phyloP scores from a whole-genome alignment of 2,888 invertebrate species.

The Eustalomyia histrio region DNA sequence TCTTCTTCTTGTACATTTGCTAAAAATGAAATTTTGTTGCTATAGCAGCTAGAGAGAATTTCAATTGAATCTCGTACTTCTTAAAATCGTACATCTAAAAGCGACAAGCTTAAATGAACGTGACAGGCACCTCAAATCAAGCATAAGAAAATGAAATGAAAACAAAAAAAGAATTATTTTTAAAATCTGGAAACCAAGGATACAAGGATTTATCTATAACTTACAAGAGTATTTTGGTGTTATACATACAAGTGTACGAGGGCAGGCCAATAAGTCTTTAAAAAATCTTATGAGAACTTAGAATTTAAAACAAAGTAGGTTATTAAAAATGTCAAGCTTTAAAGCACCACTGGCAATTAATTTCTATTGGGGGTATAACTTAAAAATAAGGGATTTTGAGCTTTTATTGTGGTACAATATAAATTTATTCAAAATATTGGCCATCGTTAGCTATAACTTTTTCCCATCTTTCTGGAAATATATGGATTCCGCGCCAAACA shows the following conservation, averaged over 20 bases:
- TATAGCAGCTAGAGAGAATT: constrained; percentile 41
- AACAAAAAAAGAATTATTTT: constrained; percentile 14
- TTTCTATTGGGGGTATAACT: no score
- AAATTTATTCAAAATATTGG: no score
- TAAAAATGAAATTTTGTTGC: constrained; percentile 18
- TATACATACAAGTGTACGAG: background rate
- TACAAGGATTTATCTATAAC: constrained; percentile 30
- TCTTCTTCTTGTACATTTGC: background rate
- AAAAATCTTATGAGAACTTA: no score
- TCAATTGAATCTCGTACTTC: constrained; percentile 60
- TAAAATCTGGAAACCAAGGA: constrained; percentile 24
- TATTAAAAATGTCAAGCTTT: no score
- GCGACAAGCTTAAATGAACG: constrained; percentile 66
- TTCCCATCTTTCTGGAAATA: no score
- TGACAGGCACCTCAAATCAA: constrained; percentile 68
- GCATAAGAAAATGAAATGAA: constrained; percentile 42
- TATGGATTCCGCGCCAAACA: no score
- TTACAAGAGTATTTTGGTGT: constrained; percentile 16
- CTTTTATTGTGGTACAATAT: no score
- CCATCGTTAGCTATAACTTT: no score
- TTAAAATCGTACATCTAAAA: constrained; percentile 62
- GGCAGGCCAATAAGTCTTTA: no score
- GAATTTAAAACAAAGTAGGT: no score
- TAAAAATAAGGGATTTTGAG: no score
- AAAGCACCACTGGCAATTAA: no score